These are phyloP conservation scores for Butastur rufipennis DNA, from an alignment of 2,113 vertebrate species.

Conservation along the genomic window DNA sequence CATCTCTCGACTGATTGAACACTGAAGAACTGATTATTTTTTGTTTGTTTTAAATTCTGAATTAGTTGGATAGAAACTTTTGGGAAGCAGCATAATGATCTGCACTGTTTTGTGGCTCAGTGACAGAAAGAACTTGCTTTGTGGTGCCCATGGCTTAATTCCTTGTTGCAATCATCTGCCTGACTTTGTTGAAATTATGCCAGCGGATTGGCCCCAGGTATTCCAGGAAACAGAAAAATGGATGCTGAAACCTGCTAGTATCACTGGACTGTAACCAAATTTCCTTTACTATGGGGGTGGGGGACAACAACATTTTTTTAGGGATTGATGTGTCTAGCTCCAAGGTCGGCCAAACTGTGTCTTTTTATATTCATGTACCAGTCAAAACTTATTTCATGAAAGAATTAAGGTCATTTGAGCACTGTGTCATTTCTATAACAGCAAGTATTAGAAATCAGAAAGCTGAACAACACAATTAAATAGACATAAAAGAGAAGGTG, in stretches of 20 bases:
- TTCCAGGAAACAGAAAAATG: constrained; percentile 9
- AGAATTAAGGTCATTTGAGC: background rate
- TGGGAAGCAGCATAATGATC: background rate
- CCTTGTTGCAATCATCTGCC: background rate
- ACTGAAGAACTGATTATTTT: background rate
- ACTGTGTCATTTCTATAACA: background rate
- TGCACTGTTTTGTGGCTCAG: background rate
- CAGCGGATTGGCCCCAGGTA: background rate
- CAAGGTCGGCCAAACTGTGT: background rate
- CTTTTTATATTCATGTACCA: background rate
- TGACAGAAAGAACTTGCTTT: background rate
- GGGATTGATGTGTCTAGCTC: background rate
- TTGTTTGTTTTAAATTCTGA: background rate
- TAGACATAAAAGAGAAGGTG: background rate
- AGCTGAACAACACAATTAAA: background rate
- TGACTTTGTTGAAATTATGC: background rate
- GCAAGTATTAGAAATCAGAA: background rate
- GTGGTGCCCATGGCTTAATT: background rate
- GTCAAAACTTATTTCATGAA: background rate
- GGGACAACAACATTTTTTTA: background rate
- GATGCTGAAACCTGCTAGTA: background rate
- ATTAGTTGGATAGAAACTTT: background rate
- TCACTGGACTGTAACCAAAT: background rate
- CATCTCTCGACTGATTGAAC: background rate
- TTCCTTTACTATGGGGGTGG: background rate